Base-by-base conservation (phyloP, 2,888 invertebrate species). In the Machimus rusticus region DNA sequence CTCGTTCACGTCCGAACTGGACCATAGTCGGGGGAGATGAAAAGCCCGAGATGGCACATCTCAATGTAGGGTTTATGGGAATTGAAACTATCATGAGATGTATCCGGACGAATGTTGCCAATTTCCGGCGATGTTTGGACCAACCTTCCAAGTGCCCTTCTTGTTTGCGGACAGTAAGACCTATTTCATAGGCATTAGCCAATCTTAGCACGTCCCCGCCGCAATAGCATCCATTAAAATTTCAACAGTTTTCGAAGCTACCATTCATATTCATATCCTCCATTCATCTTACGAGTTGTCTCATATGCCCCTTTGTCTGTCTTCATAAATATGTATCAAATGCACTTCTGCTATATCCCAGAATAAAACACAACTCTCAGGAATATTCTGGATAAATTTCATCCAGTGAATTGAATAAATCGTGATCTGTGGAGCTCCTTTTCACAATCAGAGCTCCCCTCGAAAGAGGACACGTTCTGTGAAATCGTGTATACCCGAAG, bases 311-410 rank as follows among this genome's bases (percentile, higher is more conserved):
- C 28, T 14, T 66, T 19, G 23, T 19, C 1, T 12, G 28, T 1
- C 55, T 51, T 81, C 34, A 55, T 81, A 81, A 81, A 81, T 81
- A 55, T 81, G 31, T 81, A 81, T 81, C 51, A 51, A 55, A 81
- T 81, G 81, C 81, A 81, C 51, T 81, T 81, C 51, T 81, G 31
- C 23, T 2, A 12, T 2, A 12, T 55, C 51, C 81, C 55, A 31
- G 16, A 81, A 28, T 28, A 34, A 12, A 28, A 19, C 19, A 12
- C 2, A 12, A 4, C 12, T 8, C 12, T 23, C 66, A 1, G 28
- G 28, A 23, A 66, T 66, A 66, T 66, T 19, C 55, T 28, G 81
- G 81, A 31, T 81, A 55, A 81, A 81, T 81, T 55, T 55, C 51
- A 81, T 81, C 28, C 34, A 34, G 51, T 1, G 81, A 55, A 81